Evolutionary conservation across 1,140 invertebrate genomes (phyloP), one percentile per base, ranked within the genome.

Genomic region (Pachypsylla venusta): DNA sequence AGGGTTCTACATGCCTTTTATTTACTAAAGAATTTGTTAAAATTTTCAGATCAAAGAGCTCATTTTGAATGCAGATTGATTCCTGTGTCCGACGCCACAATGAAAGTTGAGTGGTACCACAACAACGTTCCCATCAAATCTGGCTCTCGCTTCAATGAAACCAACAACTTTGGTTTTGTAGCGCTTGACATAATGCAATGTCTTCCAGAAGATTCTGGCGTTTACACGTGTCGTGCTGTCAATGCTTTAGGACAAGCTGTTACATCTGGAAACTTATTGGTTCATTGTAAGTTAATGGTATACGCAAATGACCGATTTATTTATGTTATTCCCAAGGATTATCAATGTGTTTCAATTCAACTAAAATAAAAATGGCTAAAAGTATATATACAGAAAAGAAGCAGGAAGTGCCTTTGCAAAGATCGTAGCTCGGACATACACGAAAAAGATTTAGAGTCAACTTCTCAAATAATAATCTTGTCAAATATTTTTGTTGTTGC

Each of bases 81-180:
- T 65, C 96, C 96, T 7, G 88, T 97, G 20, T 95, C 93, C 35
- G 95, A 99, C 76, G 80, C 89, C 0, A 89, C 89, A 0, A 89
- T 99, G 85, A 91, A 89, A 71, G 92, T 99, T 0, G 90, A 97
- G 75, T 99, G 96, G 96, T 96, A 90, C 75, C 90, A 93, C 62
- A 93, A 98, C 69, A 92, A 89, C 67, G 76, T 81, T 62, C 86
- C 89, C 1, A 74, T 93, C 0, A 92, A 92, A 71, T 87, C 86
- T 59, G 70, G 88, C 10, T 90, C 88, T 0, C 77, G 89, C 64
- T 93, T 93, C 68, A 84, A 85, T 7, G 89, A 93, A 76, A 92
- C 89, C 10, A 92, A 93, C 67, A 93, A 87, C 71, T 96, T 96
- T 70, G 92, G 92, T 35, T 95, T 92, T 69, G 89, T 94, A 13